Percentiles rank a stretch among this genome's conserved stretches.
These are phyloP conservation scores for Oscheius myriophilus DNA, from an alignment of 2,888 invertebrate species.

Conservation along the genomic window DNA sequence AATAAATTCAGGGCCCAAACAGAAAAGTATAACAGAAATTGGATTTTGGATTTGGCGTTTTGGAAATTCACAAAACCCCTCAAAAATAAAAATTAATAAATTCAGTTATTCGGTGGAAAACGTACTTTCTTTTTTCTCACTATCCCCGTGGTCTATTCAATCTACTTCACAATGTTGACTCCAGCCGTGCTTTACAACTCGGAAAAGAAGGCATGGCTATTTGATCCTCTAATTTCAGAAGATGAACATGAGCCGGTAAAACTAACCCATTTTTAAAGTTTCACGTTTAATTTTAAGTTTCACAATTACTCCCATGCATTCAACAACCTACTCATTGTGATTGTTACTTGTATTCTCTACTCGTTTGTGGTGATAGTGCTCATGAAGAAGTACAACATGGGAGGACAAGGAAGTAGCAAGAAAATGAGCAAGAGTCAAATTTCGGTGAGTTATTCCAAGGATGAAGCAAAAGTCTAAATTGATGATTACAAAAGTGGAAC, in stretches of 20 bases:
- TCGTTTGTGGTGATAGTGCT: conserved; percentile 37
- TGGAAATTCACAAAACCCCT: too few species aligned
- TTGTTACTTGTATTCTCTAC: conserved; percentile 42
- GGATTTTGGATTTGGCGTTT: too few species aligned
- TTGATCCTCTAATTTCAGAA: conserved; percentile 43
- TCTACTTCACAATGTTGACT: conserved; percentile 45
- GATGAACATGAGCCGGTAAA: neutral
- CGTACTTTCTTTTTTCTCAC: conserved; percentile 30
- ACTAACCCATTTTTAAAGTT: neutral
- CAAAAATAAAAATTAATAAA: too few species aligned
- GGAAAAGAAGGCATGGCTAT: conserved; percentile 48
- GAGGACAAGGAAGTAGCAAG: neutral
- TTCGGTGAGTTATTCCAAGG: conserved; percentile 3
- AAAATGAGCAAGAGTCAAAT: neutral
- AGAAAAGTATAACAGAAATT: too few species aligned
- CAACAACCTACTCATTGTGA: conserved; percentile 45
- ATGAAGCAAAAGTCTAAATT: too few species aligned
- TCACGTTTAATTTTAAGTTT: neutral
- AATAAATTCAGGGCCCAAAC: too few species aligned
- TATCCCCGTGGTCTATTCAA: conserved; percentile 43
- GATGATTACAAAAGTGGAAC: too few species aligned
- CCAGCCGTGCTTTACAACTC: conserved; percentile 48
- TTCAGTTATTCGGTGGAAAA: conserved; percentile 5
- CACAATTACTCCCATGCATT: conserved; percentile 40
- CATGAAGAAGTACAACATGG: conserved; percentile 17